Base-by-base conservation (phyloP, 2,888 invertebrate genomes). In the Campoplex capitator region DNA sequence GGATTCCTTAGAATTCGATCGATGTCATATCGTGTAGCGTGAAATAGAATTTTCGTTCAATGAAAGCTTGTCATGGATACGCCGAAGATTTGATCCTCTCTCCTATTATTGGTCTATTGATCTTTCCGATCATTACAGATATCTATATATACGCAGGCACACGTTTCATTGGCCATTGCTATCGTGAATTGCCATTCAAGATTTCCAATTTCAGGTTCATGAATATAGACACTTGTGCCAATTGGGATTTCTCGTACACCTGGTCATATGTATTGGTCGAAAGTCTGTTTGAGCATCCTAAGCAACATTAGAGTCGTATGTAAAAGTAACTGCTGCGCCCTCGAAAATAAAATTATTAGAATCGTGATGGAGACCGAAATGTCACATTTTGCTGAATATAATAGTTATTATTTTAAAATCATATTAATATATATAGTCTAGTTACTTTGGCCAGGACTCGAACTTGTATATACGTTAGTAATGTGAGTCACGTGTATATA, bases 121-220 rank as follows among this genome's bases (percentile, higher is more conserved):
- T 78, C 38, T 7, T 3, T 35, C 28, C 3, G 23, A 48, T 23
- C 11, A 23, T 2, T 35, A 13, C 16, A 32, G 18, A 28, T 71
- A 51, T 42, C 42, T 54, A 18, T 68, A 28, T 45, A 28, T 45
- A 11, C 13, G 16, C 18, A 18, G 32, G 7, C 11, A n/a, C 58
- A 13, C 35, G 56, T 48, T 48, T 35, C 32, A 83, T 62, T 35
- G 38, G 70, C 62, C 70, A 74, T 42, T 54, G 62, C n/a, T 38
- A 32, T 87, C 68, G 79, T 82, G 71, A 78, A 85, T 73, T 78
- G 70, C 76, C 65, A 83, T 84, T 86, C 79, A 81, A 88, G 89
- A 90, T 88, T 89, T 87, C 87, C 90, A 89, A 90, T 89, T 88
- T 88, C 88, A 84, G 68, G 67, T 86, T 90, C 88, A 90, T 89